These are phyloP conservation scores for Lipophrys pholis DNA, from an alignment of 2,113 vertebrate species.

Conservation along the genomic window DNA sequence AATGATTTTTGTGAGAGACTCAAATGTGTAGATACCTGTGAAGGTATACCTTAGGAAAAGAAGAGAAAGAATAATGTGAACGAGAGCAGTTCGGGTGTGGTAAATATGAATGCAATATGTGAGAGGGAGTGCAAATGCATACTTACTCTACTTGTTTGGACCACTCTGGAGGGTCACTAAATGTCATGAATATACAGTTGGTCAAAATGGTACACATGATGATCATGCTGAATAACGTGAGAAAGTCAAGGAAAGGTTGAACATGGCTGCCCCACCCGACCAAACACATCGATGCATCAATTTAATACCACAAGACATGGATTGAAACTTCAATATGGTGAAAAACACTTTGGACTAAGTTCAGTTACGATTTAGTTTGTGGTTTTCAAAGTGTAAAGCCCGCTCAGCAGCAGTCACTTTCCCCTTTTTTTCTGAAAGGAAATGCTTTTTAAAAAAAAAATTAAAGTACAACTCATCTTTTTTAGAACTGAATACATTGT, in stretches of 20 bases:
- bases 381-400: too few species aligned
- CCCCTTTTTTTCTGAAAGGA: too few species aligned
- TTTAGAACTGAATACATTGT: too few species aligned
- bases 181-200: constrained; percentile 99
- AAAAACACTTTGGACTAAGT: background rate
- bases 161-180: constrained; percentile 98
- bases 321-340: background rate
- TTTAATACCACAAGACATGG: background rate
- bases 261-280: too few species aligned
- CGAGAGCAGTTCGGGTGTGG: background rate
- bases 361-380: background rate
- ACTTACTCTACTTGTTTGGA: constrained; percentile 99
- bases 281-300: too few species aligned
- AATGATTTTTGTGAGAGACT: constrained; percentile 98
- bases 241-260: constrained; percentile 68
- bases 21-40: constrained; percentile 98
- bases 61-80: constrained; percentile 19
- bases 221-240: constrained; percentile 99
- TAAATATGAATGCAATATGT: background rate
- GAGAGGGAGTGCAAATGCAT: constrained; percentile 14
- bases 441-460: too few species aligned
- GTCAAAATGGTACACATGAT: constrained; percentile 99
- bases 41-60: constrained; percentile 91
- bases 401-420: too few species aligned
- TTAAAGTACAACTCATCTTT: too few species aligned